phyloP scores from a whole-genome alignment of 1,140 invertebrate genomes.

The Aphelinus atriplicis region DNA sequence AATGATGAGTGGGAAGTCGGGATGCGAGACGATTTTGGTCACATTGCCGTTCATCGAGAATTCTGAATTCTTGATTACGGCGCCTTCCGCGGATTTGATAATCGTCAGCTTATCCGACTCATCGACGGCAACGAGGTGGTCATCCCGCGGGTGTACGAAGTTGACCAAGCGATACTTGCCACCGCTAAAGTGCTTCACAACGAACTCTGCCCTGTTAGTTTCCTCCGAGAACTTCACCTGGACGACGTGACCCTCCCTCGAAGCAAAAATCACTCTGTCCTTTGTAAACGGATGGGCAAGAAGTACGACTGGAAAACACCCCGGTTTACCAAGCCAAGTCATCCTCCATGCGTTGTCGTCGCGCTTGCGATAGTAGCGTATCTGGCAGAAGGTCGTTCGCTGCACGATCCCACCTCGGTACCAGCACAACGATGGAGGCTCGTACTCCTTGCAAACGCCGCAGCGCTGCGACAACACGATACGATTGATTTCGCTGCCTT shows the following conservation, averaged over 20 bases:
- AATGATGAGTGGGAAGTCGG: conserved; percentile 51
- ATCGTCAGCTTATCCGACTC: conserved; percentile 44
- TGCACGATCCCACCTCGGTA: conserved; percentile 53
- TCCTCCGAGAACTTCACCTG: conserved; percentile 43
- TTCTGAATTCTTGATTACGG: conserved; percentile 40
- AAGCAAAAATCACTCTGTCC: conserved; percentile 53
- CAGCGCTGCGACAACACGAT: conserved; percentile 51
- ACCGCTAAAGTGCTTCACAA: conserved; percentile 43
- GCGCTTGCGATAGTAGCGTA: conserved; percentile 50
- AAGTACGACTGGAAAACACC: conserved; percentile 45
- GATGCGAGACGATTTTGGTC: conserved; percentile 46
- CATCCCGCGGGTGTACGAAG: conserved; percentile 57
- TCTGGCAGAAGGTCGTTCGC: conserved; percentile 57
- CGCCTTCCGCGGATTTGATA: conserved; percentile 47
- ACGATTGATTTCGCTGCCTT: conserved; percentile 46
- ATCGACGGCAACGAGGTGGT: conserved; percentile 48
- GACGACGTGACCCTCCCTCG: conserved; percentile 53
- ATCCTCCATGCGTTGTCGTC: conserved; percentile 44
- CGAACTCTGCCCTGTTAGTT: background rate
- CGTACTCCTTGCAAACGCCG: conserved; percentile 43
- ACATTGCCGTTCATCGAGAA: conserved; percentile 45
- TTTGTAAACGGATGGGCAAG: conserved; percentile 43
- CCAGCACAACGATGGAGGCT: conserved; percentile 52
- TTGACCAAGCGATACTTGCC: conserved; percentile 47
- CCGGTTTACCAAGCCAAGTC: conserved; percentile 47